phyloP scores from a whole-genome alignment of 2,797 vertebrate genomes.

The Leptodactylus fallax region DNA sequence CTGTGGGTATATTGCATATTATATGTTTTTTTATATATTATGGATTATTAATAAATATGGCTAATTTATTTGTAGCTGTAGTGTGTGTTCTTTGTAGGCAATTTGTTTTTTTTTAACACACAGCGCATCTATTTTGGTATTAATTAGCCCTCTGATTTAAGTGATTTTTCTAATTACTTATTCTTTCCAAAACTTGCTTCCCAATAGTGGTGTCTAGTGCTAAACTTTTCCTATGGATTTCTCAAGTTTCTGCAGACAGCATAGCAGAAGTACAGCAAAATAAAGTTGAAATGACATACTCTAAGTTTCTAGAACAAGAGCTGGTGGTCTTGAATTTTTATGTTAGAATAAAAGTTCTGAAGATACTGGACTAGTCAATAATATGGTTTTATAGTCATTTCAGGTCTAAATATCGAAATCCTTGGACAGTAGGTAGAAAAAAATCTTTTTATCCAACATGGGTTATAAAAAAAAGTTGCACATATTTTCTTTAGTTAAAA shows the following conservation, averaged over 20 bases:
- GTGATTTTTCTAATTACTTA: neutral
- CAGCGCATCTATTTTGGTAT: too few relatives aligned
- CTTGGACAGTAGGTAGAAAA: neutral
- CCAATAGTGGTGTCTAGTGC: neutral
- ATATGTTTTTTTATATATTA: too few relatives aligned
- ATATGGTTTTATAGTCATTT: neutral
- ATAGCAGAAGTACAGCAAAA: neutral
- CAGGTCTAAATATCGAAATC: neutral
- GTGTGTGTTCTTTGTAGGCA: too few relatives aligned
- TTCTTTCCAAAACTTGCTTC: neutral
- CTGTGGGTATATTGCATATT: too few relatives aligned
- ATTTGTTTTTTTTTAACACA: too few relatives aligned
- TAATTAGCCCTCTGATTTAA: too few relatives aligned
- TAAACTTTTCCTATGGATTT: neutral
- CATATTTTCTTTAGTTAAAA: constrained; percentile 43
- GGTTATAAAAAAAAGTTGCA: constrained; percentile 45
- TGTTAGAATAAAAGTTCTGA: neutral
- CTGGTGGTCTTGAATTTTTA: neutral
- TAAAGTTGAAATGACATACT: neutral
- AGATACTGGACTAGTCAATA: neutral
- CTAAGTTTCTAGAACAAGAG: neutral
- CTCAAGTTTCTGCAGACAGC: neutral
- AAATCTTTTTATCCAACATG: neutral
- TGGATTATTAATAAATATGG: too few relatives aligned
- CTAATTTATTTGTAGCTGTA: too few relatives aligned